Evolutionary conservation across 1,140 invertebrate species (phyloP).

Genomic region (Lysiphlebus fabarum): DNA sequence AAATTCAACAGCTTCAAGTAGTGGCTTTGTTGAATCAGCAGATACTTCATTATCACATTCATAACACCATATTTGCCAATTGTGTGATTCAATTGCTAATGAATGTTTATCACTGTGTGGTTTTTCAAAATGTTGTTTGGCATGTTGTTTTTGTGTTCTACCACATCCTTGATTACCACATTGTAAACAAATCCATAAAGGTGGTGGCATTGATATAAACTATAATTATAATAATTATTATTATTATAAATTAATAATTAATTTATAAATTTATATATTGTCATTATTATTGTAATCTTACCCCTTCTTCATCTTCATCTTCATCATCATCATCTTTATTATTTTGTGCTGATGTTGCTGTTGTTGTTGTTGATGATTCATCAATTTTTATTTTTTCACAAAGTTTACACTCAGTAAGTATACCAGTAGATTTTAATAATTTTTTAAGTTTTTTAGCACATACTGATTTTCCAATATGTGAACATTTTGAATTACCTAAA

Average conservation of each 20-base stretch:
- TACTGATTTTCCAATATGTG: constrained; percentile 68
- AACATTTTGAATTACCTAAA: constrained; percentile 52
- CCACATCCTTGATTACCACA: constrained; percentile 78
- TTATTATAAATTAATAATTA: background rate
- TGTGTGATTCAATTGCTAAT: constrained; percentile 68
- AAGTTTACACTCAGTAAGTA: constrained; percentile 60
- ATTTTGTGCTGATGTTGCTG: constrained; percentile 61
- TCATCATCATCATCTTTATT: constrained; percentile 51
- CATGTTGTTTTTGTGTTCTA: constrained; percentile 67
- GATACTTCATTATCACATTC: constrained; percentile 63
- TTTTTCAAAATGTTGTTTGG: constrained; percentile 71
- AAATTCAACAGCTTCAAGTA: constrained; percentile 64
- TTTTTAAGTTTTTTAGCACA: constrained; percentile 65
- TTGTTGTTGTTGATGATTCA: constrained; percentile 61
- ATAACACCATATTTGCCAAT: constrained; percentile 76
- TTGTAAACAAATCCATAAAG: constrained; percentile 67
- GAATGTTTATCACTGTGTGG: constrained; percentile 74
- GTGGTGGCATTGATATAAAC: constrained; percentile 30
- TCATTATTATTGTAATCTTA: constrained; percentile 7
- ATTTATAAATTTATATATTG: too few species aligned
- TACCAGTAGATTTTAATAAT: constrained; percentile 57
- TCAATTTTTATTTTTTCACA: constrained; percentile 54
- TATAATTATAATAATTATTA: constrained; percentile 15
- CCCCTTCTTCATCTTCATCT: constrained; percentile 38
- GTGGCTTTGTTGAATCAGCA: constrained; percentile 59